phyloP scores from a whole-genome alignment of 1,140 invertebrate genomes.

The Whitmania pigra region DNA sequence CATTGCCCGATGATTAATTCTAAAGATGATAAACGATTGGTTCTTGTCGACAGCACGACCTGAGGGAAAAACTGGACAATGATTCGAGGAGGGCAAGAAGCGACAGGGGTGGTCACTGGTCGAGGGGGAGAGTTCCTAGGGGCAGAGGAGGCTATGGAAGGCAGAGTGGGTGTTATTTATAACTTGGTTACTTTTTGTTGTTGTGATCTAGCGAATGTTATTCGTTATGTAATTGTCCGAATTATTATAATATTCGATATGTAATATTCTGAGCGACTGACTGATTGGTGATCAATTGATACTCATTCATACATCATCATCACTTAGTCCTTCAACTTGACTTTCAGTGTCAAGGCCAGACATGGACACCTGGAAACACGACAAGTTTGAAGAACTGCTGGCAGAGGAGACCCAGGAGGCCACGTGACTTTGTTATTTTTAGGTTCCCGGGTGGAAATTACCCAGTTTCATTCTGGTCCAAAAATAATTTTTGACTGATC shows the following conservation, averaged over 20 bases:
- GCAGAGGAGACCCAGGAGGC: not conserved
- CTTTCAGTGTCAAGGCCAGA: conserved; percentile 10
- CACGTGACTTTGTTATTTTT: too few species aligned
- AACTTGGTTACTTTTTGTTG: not conserved
- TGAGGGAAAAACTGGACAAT: conserved; percentile 9
- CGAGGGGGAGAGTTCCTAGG: not conserved
- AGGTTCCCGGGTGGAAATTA: too few species aligned
- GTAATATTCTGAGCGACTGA: too few species aligned
- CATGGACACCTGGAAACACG: conserved; percentile 12
- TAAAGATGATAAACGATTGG: not conserved
- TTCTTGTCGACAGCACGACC: conserved; percentile 4
- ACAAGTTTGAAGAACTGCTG: conserved; percentile 18
- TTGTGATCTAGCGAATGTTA: too few species aligned
- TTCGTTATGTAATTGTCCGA: too few species aligned
- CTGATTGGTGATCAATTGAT: too few species aligned
- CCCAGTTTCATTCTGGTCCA: too few species aligned
- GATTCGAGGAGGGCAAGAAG: not conserved
- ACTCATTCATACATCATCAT: not conserved
- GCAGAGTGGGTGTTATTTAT: not conserved
- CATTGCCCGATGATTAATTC: not conserved
- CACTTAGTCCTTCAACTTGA: not conserved
- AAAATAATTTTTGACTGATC: too few species aligned
- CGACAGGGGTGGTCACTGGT: not conserved
- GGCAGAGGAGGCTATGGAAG: conserved; percentile 2
- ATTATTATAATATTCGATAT: too few species aligned